A percentile compares a stretch with the other conserved stretches of the same genome.
Conservation (phyloP, 2,888 invertebrate species). For the Druceiella hillmani region DNA sequence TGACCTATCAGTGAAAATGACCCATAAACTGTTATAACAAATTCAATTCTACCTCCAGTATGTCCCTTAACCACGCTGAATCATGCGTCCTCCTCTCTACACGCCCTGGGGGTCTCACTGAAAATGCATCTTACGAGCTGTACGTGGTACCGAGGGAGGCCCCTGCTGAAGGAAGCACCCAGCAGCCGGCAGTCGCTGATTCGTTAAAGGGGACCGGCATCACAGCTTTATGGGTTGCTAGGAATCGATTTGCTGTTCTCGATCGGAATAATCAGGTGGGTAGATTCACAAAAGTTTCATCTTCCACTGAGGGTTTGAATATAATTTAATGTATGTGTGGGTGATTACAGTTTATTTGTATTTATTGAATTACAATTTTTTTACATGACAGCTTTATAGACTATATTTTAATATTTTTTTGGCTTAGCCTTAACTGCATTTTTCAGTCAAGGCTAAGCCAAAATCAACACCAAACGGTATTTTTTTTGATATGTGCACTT, state of each 20-base stretch:
- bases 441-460: too few species aligned
- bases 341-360: too few species aligned
- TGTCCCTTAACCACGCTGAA: slow-evolving; percentile 97
- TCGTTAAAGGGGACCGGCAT: slow-evolving; percentile 75
- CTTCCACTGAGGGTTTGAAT: too few species aligned
- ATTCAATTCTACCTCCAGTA: slow-evolving; percentile 49
- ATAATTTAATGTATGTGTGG: too few species aligned
- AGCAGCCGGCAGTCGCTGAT: slow-evolving; percentile 66
- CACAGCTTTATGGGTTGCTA: slow-evolving; percentile 93
- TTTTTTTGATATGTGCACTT: too few species aligned
- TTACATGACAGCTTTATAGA: too few species aligned
- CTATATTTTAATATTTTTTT: too few species aligned
- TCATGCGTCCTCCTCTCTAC: slow-evolving; percentile 79
- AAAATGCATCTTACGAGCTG: slow-evolving; percentile 91
- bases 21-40: neutral
- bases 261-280: too few species aligned
- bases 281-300: too few species aligned
- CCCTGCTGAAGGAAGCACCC: slow-evolving; percentile 74
- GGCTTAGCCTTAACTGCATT: too few species aligned
- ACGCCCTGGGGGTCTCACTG: slow-evolving; percentile 75
- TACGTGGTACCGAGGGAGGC: slow-evolving; percentile 75
- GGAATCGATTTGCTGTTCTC: slow-evolving; percentile 97
- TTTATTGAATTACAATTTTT: too few species aligned
- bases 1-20: neutral
- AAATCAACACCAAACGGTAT: too few species aligned